Evolutionary conservation across 1,140 invertebrate species (phyloP).

Genomic region (Neodiprion pinetum): DNA sequence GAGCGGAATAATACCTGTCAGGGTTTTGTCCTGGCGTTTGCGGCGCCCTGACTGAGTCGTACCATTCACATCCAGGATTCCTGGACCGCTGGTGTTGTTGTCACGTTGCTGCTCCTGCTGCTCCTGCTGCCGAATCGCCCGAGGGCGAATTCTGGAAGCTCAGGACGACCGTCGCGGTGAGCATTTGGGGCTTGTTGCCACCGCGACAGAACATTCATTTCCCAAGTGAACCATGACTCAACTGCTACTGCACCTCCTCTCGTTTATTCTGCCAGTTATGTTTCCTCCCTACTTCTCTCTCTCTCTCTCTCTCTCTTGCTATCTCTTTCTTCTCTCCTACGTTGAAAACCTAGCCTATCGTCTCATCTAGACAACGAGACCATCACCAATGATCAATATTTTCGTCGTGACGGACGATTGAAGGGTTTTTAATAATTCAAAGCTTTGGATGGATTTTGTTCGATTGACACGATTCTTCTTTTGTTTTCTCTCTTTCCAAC

Average conservation of each 20-base stretch:
- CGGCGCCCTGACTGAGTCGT: background rate
- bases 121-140: background rate
- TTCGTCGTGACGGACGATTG: no score
- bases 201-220: slow-evolving; percentile 61
- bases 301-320: slow-evolving; percentile 13
- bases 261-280: background rate
- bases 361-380: no score
- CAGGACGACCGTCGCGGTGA: background rate
- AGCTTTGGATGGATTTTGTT: no score
- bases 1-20: background rate
- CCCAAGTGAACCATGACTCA: slow-evolving; percentile 62
- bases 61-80: background rate
- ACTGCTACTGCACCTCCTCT: slow-evolving; percentile 15
- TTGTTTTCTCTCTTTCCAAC: no score
- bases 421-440: no score
- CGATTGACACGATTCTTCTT: no score
- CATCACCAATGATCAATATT: no score
- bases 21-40: background rate
- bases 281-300: slow-evolving; percentile 3
- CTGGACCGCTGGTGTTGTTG: background rate
- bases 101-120: background rate
- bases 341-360: slow-evolving; percentile 33
- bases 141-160: background rate
- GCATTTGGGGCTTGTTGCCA: slow-evolving; percentile 43
- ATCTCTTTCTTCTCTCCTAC: slow-evolving; percentile 34